phyloP scores from a whole-genome alignment of 2,113 vertebrate genomes.

The Edolisoma coerulescens region DNA sequence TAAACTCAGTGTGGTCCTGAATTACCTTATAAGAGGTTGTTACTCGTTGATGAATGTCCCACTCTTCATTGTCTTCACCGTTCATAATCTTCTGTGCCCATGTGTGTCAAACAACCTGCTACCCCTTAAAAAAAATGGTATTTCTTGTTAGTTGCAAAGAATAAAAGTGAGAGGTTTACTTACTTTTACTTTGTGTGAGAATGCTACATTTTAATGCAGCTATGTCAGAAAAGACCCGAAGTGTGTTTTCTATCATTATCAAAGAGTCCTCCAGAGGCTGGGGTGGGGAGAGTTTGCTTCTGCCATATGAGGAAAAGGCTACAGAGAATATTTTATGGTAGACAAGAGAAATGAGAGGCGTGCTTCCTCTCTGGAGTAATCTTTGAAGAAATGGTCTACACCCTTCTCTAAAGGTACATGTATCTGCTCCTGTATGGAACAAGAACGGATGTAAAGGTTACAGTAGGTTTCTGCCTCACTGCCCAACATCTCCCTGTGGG shows the following conservation, averaged over 20 bases:
- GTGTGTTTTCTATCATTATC: background rate
- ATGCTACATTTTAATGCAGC: background rate
- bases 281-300: background rate
- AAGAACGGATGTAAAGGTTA: background rate
- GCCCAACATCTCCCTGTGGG: background rate
- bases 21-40: conserved; percentile 68
- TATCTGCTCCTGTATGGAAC: background rate
- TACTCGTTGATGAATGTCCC: conserved; percentile 52
- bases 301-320: background rate
- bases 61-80: conserved; percentile 62
- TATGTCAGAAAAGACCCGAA: background rate
- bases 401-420: background rate
- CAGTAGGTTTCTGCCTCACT: background rate
- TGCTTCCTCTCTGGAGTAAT: background rate
- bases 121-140: conserved; percentile 27
- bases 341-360: background rate
- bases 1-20: background rate
- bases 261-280: background rate
- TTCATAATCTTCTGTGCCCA: conserved; percentile 57
- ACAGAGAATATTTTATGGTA: background rate
- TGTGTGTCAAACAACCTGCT: background rate
- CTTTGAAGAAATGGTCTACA: background rate
- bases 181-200: background rate
- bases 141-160: background rate
- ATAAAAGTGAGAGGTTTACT: background rate